Base-by-base conservation (phyloP, 2,888 invertebrate genomes). In the Drosophila ezoana region DNA sequence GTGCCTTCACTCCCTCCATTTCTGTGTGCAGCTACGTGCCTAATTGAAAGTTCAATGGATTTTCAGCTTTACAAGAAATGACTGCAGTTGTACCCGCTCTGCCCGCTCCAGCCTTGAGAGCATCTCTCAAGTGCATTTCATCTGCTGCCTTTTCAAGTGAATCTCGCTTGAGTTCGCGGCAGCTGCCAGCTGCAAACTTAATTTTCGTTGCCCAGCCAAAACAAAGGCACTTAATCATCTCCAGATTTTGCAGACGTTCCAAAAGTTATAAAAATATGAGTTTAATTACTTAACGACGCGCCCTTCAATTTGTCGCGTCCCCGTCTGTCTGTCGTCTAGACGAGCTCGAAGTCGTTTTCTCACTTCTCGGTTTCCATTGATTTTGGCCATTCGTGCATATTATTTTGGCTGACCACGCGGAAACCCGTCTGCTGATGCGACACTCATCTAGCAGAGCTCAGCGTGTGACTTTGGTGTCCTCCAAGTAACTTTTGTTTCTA, bases 41-140 rank as follows among this genome's bases (percentile, higher is more conserved):
- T 69, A 72, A 79, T 79, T 80, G 79, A 65, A 65, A 70, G 77
- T 77, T 67, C 69, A 79, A 67, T 79, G 80, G 71, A 74, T 74
- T 77, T 65, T 28, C 49, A 51, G 56, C 72, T 66, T 72, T 57
- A 32, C 38, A n/a, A 59, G 65, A 72, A 70, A 43, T 54, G 53
- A 41, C 23, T 18, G 10, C 2, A 38, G 51, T 20, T 38, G 10
- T 40, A 32, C 35, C 41, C 18, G 10, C 2, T 10, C 37, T 20
- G 32, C 18, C 37, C 18, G 13, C 14, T 10, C 5, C 16, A 18
- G 2, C 16, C 33, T 32, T 18, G 6, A 37, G 43, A 51, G 56
- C 48, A 53, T 35, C 61, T 68, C 62, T 75, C 65, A 59, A 78
- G 75, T 78, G 79, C 64, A 69, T 75, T 62, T 63, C 48, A 53